Conservation (phyloP, 2,888 invertebrate genomes). For the Cataglyphis livida region DNA sequence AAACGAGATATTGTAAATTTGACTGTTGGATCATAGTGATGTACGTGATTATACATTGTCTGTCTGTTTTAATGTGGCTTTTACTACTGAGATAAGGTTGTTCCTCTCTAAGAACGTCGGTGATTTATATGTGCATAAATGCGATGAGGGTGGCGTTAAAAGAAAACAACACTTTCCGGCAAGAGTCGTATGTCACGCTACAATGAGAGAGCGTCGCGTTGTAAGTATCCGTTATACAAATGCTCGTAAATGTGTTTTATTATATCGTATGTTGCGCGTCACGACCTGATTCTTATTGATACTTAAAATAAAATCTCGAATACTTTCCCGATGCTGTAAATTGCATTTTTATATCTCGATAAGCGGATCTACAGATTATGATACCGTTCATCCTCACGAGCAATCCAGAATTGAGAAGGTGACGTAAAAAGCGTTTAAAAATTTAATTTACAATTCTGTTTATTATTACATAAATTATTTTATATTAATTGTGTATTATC, state of each 20-base stretch:
- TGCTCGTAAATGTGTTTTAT: conserved; percentile 36
- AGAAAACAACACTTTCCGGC: not conserved
- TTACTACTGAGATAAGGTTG: not conserved
- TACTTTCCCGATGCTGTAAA: conserved; percentile 43
- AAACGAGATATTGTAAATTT: not conserved
- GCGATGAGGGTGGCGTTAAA: not conserved
- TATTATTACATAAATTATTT: not conserved
- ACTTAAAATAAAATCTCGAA: conserved; percentile 37
- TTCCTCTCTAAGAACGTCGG: not conserved
- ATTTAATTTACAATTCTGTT: conserved; percentile 10
- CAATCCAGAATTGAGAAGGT: not conserved
- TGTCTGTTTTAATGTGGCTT: too few relatives aligned
- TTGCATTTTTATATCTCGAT: conserved; percentile 48
- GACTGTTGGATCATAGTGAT: not conserved
- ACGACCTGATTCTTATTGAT: conserved; percentile 40
- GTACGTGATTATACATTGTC: not conserved
- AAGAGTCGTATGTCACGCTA: not conserved
- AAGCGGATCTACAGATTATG: conserved; percentile 13
- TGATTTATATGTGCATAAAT: not conserved
- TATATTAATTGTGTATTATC: not conserved
- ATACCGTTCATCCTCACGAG: not conserved
- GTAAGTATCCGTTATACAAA: conserved; percentile 3
- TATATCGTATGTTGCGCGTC: conserved; percentile 17
- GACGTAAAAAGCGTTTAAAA: conserved; percentile 26
- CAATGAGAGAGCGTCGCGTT: not conserved